Base-by-base conservation (phyloP, 2,888 invertebrate species). In the Dryobota labecula region DNA sequence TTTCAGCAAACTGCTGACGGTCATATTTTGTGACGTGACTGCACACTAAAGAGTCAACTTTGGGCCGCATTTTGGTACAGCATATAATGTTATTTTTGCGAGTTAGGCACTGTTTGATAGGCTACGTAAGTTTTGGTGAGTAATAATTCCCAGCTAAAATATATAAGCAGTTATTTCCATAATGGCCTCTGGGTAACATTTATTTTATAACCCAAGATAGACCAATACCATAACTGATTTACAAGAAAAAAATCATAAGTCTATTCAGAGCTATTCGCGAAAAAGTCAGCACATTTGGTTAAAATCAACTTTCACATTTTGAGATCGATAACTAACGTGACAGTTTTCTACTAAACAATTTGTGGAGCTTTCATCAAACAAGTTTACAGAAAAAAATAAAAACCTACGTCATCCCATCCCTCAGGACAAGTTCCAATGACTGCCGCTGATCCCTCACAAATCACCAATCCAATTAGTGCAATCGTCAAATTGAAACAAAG, bases 401-500 rank as follows among this genome's bases (percentile, higher is more conserved):
- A 30, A 24, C 18, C 60, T 24, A 56, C n/a, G 5, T 36, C 8
- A 27, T 45, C 36, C 15, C 30, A 38, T 56, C 64, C 27, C 54
- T 51, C 33, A 41, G 45, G 2, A 51, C 53, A 18, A 63, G 30
- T 73, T 58, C 45, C 41, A 78, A 68, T 77, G 70, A 60, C 56
- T 24, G 38, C 27, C 11, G 5, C 9, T 36, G 24, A 49, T 78
- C 51, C 7, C 69, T 38, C 49, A 73, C 83, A 73, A 82, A 80
- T 80, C 83, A 78, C 79, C 68, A 69, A 80, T 84, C 76, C 82
- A 84, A 85, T 87, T 85, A 84, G 80, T 83, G 73, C 81, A 86
- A 86, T 88, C 73, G 73, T 80, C 74, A 84, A 81, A 78, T 84
- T 84, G 81, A 73, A 89, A 86, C 85, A 84, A 88, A 89, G 78